Conservation (phyloP, 2,797 vertebrate genomes). For the Lateolabrax maculatus region DNA sequence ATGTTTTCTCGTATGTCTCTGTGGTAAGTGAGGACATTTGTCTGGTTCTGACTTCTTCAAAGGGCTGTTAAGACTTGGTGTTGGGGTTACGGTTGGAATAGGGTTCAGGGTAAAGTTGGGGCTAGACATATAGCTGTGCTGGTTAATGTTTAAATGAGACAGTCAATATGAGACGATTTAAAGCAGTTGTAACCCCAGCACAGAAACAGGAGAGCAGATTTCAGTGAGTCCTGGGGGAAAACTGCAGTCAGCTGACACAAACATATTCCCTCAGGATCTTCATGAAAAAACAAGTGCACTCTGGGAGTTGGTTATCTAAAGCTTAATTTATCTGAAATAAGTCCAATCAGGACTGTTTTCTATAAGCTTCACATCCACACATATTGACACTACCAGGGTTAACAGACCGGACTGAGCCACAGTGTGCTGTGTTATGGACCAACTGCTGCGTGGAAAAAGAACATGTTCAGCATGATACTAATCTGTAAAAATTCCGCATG, state of each 20-base stretch:
- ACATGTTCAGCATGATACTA: too few species aligned
- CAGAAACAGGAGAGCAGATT: slow-evolving; percentile 17
- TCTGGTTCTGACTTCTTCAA: not conserved
- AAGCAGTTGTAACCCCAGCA: not conserved
- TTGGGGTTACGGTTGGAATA: not conserved
- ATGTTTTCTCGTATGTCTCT: too few species aligned
- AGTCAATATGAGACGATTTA: not conserved
- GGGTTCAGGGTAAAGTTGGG: not conserved
- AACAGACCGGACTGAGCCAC: too few species aligned
- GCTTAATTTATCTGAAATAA: slow-evolving; percentile 12
- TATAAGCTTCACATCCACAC: not conserved
- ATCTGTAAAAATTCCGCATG: too few species aligned
- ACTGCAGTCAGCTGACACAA: not conserved
- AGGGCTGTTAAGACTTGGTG: not conserved
- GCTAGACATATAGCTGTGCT: not conserved
- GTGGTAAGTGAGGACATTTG: not conserved
- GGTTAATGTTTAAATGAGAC: not conserved
- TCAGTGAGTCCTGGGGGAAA: slow-evolving; percentile 27
- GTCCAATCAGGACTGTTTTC: not conserved
- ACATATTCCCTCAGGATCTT: slow-evolving; percentile 8
- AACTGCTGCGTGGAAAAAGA: too few species aligned
- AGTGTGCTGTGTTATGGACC: too few species aligned
- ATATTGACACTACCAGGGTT: not conserved
- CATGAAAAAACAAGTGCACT: slow-evolving; percentile 19
- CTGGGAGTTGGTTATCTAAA: slow-evolving; percentile 35